phyloP scores from a whole-genome alignment of 2,797 vertebrate genomes.

The Furcifer pardalis region DNA sequence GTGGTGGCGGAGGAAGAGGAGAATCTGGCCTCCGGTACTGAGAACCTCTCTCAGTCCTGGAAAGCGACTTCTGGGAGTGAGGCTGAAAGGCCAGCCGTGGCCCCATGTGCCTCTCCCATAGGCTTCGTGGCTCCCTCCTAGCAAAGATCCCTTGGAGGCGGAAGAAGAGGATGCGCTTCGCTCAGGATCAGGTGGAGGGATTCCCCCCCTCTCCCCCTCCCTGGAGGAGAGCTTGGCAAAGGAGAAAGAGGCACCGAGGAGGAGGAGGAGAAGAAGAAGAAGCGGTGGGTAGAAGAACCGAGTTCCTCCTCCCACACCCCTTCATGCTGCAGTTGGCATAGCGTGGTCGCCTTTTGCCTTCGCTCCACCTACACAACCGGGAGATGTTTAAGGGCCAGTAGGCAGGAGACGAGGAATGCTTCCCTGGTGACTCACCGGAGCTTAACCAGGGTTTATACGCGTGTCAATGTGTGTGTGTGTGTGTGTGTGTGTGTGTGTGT shows the following conservation, averaged over 20 bases:
- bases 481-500: too few relatives aligned
- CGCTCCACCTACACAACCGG: neutral
- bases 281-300: neutral
- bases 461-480: neutral
- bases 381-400: neutral
- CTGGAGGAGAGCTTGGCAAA: neutral
- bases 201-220: neutral
- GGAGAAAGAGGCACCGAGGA: neutral
- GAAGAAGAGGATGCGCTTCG: too few relatives aligned
- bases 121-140: neutral
- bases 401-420: constrained; percentile 4
- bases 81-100: too few relatives aligned
- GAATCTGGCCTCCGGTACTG: neutral
- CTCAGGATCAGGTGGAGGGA: too few relatives aligned
- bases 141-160: neutral
- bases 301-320: neutral
- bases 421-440: neutral
- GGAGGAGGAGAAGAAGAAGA: too few relatives aligned
- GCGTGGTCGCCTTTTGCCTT: neutral
- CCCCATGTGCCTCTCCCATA: neutral
- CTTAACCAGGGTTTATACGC: neutral
- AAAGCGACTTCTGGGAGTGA: neutral
- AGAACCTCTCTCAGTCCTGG: too few relatives aligned
- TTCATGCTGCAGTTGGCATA: neutral
- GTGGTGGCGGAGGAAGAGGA: neutral